Evolutionary conservation across 2,888 invertebrate genomes (phyloP).

Genomic region (Drosophila melanosoma): DNA sequence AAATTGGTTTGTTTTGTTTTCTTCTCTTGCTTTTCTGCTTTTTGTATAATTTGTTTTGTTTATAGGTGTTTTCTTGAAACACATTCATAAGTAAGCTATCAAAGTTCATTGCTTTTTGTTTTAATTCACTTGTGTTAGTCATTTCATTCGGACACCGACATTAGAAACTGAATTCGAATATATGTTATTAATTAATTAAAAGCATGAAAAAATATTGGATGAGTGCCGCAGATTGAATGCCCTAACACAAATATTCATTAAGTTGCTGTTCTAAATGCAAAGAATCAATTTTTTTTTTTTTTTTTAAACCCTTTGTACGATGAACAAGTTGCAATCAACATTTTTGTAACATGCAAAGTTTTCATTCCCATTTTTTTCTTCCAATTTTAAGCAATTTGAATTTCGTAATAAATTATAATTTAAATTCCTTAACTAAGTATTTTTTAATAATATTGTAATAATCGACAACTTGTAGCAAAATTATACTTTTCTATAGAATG

Average conservation of each 20-base stretch:
- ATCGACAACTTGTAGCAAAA: background rate
- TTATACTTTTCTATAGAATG: background rate
- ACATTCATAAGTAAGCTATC: constrained; percentile 17
- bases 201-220: background rate
- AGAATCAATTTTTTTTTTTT: background rate
- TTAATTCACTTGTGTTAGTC: constrained; percentile 29
- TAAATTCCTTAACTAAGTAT: background rate
- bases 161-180: background rate
- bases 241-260: background rate
- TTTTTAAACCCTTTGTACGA: background rate
- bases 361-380: background rate
- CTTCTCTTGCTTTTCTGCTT: background rate
- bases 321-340: background rate
- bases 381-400: background rate
- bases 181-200: background rate
- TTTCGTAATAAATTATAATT: background rate
- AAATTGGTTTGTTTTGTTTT: background rate
- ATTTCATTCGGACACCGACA: constrained; percentile 6
- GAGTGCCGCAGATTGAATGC: background rate
- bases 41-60: constrained; percentile 16
- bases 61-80: constrained; percentile 10
- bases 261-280: background rate
- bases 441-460: background rate
- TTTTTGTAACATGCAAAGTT: background rate
- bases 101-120: constrained; percentile 45